A percentile compares a stretch with the other conserved stretches of the same genome.
Conservation (phyloP, 2,113 vertebrate species). For the Lamprotornis superbus region DNA sequence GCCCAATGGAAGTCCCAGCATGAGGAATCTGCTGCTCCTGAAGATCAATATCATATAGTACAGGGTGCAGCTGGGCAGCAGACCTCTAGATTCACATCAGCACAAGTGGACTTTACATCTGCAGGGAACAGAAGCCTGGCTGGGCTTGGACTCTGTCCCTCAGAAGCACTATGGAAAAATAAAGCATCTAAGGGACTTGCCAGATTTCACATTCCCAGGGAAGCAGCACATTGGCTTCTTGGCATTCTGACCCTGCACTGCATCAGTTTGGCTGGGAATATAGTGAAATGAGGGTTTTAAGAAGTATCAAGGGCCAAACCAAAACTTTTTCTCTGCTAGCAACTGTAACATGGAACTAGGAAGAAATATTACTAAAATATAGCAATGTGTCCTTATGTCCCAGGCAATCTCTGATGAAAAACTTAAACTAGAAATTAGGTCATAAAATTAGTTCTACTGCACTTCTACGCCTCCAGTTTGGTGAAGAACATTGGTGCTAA, state of each 20-base stretch:
- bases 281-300: neutral
- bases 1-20: neutral
- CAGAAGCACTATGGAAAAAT: neutral
- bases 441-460: slow-evolving; percentile 18
- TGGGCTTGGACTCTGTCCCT: neutral
- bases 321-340: neutral
- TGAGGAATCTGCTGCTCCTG: neutral
- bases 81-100: neutral
- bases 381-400: neutral
- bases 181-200: neutral
- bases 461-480: neutral
- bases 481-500: neutral
- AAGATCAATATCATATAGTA: neutral
- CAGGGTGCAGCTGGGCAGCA: neutral
- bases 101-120: neutral
- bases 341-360: neutral
- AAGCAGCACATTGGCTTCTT: neutral
- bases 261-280: neutral
- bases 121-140: neutral
- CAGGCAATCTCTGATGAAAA: slow-evolving; percentile 22
- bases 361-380: neutral
- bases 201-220: neutral
- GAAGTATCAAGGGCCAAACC: neutral
- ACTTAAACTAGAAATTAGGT: slow-evolving; percentile 25
- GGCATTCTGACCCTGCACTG: neutral